These are phyloP conservation scores for Agrochola lychnidis DNA, from an alignment of 2,888 invertebrate species.

Conservation along the genomic window DNA sequence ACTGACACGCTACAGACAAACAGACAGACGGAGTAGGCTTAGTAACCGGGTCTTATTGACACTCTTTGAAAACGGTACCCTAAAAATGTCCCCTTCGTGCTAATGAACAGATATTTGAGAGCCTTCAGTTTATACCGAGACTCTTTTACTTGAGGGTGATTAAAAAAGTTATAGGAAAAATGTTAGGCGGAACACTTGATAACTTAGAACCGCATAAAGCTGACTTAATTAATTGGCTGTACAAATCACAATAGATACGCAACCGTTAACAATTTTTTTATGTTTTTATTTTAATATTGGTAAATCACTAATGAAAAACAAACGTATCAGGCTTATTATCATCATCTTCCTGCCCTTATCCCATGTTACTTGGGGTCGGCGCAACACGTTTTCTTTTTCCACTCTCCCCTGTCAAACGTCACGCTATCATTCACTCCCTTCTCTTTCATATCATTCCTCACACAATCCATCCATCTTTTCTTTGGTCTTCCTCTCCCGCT, in stretches of 20 bases:
- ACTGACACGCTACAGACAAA: neutral
- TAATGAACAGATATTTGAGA: constrained; percentile 40
- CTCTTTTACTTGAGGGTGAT: constrained; percentile 3
- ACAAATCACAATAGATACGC: neutral
- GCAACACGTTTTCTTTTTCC: too few species aligned
- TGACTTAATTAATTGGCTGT: neutral
- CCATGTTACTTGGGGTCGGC: too few species aligned
- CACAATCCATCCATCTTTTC: too few species aligned
- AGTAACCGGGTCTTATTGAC: neutral
- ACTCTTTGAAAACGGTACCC: neutral
- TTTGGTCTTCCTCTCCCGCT: too few species aligned
- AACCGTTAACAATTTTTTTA: neutral
- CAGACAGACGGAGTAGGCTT: neutral
- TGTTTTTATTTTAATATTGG: neutral
- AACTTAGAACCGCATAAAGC: neutral
- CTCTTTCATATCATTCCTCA: too few species aligned
- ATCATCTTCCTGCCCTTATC: too few species aligned
- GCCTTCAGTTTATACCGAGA: constrained; percentile 13
- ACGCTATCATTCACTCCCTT: too few species aligned
- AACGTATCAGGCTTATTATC: neutral
- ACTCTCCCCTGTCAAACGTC: too few species aligned
- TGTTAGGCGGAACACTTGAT: neutral
- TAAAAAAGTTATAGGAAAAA: neutral
- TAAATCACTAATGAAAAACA: neutral
- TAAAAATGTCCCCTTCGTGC: constrained; percentile 4